phyloP scores from a whole-genome alignment of 2,888 invertebrate species.

The Hydriomena furcata region DNA sequence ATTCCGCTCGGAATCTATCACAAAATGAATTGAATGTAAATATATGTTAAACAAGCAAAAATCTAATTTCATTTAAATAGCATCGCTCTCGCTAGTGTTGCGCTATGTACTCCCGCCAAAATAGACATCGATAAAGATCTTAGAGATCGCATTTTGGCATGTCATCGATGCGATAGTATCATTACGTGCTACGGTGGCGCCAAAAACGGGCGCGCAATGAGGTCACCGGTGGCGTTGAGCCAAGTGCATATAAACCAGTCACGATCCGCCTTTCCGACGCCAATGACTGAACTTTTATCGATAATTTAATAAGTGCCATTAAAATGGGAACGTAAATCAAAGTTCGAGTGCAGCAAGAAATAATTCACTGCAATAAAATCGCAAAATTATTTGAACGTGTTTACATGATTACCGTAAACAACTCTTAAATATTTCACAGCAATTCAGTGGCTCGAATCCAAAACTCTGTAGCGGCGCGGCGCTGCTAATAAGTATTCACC shows the following conservation, averaged over 20 bases:
- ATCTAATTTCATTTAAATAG: constrained; percentile 30
- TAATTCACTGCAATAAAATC: constrained; percentile 23
- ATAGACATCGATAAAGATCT: constrained; percentile 60
- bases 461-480: constrained; percentile 41
- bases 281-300: constrained; percentile 53
- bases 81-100: constrained; percentile 42
- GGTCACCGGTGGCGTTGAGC: constrained; percentile 74
- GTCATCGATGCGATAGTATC: constrained; percentile 72
- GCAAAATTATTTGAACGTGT: constrained; percentile 41
- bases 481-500: constrained; percentile 44
- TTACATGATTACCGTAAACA: constrained; percentile 49
- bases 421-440: constrained; percentile 45
- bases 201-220: constrained; percentile 74
- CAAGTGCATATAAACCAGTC: constrained; percentile 70
- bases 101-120: constrained; percentile 39
- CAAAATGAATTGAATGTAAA: too few relatives aligned
- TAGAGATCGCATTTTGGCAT: constrained; percentile 61
- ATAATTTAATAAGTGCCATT: constrained; percentile 42
- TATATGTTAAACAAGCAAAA: too few relatives aligned
- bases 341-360: constrained; percentile 35
- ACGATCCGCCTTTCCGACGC: constrained; percentile 48
- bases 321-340: constrained; percentile 40
- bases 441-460: constrained; percentile 53
- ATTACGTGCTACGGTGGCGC: constrained; percentile 68
- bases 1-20: background rate